Evolutionary conservation across 2,888 invertebrate genomes (phyloP), one percentile per base, ranked within the genome.

Genomic region (Troilus luridus): DNA sequence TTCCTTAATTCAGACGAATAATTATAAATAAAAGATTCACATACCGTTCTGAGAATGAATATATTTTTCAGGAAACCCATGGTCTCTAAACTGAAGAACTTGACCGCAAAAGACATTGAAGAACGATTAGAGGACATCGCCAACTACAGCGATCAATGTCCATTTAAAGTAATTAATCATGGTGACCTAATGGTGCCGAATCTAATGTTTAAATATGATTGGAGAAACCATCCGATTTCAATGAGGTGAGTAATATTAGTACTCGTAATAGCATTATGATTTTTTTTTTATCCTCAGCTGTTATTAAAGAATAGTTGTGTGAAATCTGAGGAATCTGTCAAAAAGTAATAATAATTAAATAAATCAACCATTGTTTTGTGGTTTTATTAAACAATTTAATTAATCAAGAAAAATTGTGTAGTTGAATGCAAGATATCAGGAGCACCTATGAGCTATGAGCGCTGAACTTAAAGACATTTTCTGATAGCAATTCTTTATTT

Each of bases 191-290:
- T 85, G 56, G 12, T 85, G 12, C 85, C 85, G 7, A 85, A 85
- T n/a, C 85, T 85, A 0, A 85, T 85, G 85, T 85, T 85, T 19
- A 85, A 58, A 85, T 85, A 85, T n/a, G 56, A 85, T 85, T 85
- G 85, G 85, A 58, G 1, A n/a, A 85, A 85, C 56, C 21, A 58
- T 58, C 85, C 85, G 11, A n/a, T 58, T n/a, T 56, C 85, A n/a
- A n/a, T 58, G 12, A 85, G 56, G 85, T 85, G 85, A 85, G 85
- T 77, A 41, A 41, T 41, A 41, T 41, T 41, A 1, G 41, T 41
- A 41, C 5, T 41, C 41, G 41, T 41, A 3, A 41, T 41, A 41
- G 41, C 41, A 41, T 41, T 41, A 41, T 41, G n/a, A n/a, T 41
- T 41, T 41, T 41, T 41, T 41, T 41, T 41, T 41, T 41, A 41